Percentiles rank a stretch among this genome's conserved stretches.
phyloP scores from a whole-genome alignment of 2,888 invertebrate genomes.

The Drosophila maculinotata region DNA sequence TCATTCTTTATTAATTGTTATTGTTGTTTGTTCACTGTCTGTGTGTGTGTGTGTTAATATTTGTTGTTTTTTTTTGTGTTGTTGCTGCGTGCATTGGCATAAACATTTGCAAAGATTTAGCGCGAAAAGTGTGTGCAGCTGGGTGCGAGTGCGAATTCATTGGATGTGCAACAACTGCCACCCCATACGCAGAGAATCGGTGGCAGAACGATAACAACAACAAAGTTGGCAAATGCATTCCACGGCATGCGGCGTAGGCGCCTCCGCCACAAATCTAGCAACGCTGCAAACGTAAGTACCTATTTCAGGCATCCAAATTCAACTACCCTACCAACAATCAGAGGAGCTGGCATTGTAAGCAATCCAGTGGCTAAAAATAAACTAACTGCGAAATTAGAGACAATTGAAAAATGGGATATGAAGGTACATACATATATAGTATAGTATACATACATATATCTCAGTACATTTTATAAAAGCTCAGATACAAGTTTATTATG shows the following conservation, averaged over 20 bases:
- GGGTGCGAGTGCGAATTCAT: conserved; percentile 16
- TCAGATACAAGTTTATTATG: too few relatives aligned
- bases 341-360: too few relatives aligned
- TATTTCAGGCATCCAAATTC: background rate
- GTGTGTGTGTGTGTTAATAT: background rate
- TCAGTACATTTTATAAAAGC: too few relatives aligned
- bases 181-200: conserved; percentile 14
- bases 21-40: background rate
- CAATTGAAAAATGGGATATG: too few relatives aligned
- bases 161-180: conserved; percentile 39
- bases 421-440: too few relatives aligned
- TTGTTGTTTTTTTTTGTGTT: background rate
- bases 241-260: conserved; percentile 82
- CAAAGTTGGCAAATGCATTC: conserved; percentile 79
- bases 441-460: too few relatives aligned
- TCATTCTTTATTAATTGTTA: conserved; percentile 1
- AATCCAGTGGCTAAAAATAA: too few relatives aligned
- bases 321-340: too few relatives aligned
- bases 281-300: conserved; percentile 74
- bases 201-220: conserved; percentile 45
- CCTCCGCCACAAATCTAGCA: conserved; percentile 72
- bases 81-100: conserved; percentile 43
- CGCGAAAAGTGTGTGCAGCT: conserved; percentile 43
- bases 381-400: too few relatives aligned
- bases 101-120: conserved; percentile 34